Base-by-base conservation (phyloP, 2,113 vertebrate species). In the Caretta caretta region DNA sequence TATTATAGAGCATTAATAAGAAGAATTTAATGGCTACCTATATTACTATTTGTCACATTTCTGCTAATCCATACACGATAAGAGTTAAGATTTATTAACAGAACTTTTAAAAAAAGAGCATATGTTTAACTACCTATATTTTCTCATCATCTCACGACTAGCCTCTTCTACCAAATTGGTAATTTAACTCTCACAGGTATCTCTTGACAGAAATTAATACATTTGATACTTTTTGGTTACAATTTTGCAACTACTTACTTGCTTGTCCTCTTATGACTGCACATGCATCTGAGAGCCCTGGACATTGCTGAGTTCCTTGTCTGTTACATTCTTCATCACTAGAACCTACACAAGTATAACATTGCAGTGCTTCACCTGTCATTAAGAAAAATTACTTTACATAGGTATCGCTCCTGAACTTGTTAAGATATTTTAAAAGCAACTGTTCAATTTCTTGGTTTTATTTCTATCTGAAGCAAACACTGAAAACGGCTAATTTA, bases 281-380 rank as follows among this genome's bases (percentile, higher is more conserved):
- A 14, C 99, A 99, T 0, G 99, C 99, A n/a, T 99, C 99, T 3
- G 99, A 99, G 72, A 98, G 98, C 94, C 97, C 98, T 5, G 99
- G 99, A 35, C 99, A 99, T 8, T 97, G 95, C 96, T 99, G 99
- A 50, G 98, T 97, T 29, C 99, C 99, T 96, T 99, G 99, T 4
- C 97, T 98, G 98, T 99, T 99, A 95, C 99, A 99, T 96, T 99
- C 99, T 0, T 99, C 98, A 57, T 99, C 99, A 72, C 97, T 99
- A 69, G 99, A 98, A 51, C 99, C 99, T 97, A 99, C 99, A 35
- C 99, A 99, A 85, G 98, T 99, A 87, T 98, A 99, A 97, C 99
- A 99, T 75, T 95, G 98, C 89, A 99, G 98, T 3, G 98, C 98
- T 56, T 98, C 97, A 72, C 98, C 99, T 99, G 97, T n/a, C 8